These are phyloP conservation scores for Pipistrellus pipistrellus DNA, from an alignment of 2,797 vertebrate species.

Conservation along the genomic window DNA sequence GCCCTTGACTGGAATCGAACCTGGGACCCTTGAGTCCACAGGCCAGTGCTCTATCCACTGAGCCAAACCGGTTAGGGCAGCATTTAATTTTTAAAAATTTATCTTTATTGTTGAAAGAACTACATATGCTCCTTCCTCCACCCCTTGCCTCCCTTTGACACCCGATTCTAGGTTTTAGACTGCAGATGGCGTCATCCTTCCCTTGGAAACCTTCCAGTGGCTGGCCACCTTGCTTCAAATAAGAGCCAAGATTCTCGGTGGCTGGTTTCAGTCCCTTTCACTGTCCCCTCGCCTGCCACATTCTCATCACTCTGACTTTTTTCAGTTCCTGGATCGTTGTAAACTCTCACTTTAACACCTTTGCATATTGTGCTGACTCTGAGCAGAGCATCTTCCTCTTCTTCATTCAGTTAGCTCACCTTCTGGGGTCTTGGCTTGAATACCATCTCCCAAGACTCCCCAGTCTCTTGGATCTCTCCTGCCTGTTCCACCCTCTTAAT, in stretches of 20 bases:
- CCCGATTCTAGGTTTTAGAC: not conserved
- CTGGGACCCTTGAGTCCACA: no score
- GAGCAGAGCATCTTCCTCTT: not conserved
- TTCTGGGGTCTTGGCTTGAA: not conserved
- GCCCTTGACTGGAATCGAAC: no score
- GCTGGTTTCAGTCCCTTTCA: not conserved
- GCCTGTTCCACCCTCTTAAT: not conserved
- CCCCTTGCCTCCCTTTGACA: no score
- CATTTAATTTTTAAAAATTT: no score
- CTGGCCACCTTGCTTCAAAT: conserved; percentile 14
- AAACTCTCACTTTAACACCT: not conserved
- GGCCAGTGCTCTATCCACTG: no score
- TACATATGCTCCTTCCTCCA: no score
- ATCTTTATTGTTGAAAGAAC: no score
- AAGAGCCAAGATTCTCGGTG: not conserved
- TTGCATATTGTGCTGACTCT: not conserved
- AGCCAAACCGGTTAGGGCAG: no score
- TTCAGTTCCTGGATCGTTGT: not conserved
- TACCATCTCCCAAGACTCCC: not conserved
- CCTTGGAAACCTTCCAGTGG: not conserved
- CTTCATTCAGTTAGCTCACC: not conserved
- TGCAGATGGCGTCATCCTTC: not conserved
- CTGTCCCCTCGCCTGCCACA: not conserved
- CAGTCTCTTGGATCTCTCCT: not conserved
- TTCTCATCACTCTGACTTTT: not conserved